These are phyloP conservation scores for Tinea pellionella DNA, from an alignment of 2,888 invertebrate genomes.

Conservation along the genomic window DNA sequence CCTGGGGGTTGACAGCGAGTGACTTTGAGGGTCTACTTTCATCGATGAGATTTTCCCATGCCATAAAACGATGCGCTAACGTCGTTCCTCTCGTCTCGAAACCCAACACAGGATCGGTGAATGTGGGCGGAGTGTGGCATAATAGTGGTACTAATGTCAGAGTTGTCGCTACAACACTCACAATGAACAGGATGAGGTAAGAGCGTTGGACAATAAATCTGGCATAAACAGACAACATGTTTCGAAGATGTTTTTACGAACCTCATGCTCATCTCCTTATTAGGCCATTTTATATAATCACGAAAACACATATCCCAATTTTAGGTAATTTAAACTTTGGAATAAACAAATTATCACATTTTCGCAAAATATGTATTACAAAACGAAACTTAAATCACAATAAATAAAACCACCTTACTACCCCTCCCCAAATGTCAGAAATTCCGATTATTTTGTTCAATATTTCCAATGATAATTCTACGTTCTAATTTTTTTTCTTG, in stretches of 20 bases:
- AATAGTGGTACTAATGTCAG: constrained; percentile 53
- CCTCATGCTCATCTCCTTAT: constrained; percentile 39
- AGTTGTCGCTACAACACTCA: constrained; percentile 46
- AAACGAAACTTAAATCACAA: background rate
- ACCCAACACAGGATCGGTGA: constrained; percentile 90
- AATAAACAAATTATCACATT: background rate
- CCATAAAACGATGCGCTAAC: constrained; percentile 80
- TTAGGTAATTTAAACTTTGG: background rate
- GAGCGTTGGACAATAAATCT: constrained; percentile 61
- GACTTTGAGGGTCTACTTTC: constrained; percentile 77
- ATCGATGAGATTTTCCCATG: constrained; percentile 87
- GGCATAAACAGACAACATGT: constrained; percentile 60
- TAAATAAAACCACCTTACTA: background rate
- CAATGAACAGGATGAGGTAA: constrained; percentile 47
- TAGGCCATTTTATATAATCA: constrained; percentile 34
- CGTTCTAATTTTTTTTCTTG: background rate
- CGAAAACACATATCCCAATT: constrained; percentile 27
- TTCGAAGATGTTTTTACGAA: constrained; percentile 32
- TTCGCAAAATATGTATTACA: background rate
- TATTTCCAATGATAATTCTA: no score
- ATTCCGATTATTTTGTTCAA: no score
- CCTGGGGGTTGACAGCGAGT: constrained; percentile 79
- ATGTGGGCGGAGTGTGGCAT: constrained; percentile 73
- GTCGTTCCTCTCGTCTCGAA: constrained; percentile 93
- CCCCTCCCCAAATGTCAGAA: background rate